Evolutionary conservation across 1,140 invertebrate species (phyloP), one percentile per base, ranked within the genome.

Genomic region (Anadara kagoshimensis): DNA sequence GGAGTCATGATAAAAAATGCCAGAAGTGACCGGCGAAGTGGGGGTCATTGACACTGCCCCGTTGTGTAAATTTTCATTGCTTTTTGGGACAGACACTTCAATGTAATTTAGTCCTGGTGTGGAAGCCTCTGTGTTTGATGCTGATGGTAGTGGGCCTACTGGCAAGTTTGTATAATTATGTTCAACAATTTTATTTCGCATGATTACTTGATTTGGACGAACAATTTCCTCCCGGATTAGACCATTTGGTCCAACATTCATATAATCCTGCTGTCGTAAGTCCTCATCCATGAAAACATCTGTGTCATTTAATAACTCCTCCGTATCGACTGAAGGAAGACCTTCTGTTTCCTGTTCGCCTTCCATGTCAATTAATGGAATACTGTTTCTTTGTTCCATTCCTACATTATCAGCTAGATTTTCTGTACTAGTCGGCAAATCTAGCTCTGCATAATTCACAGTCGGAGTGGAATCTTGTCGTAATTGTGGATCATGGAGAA

Each of bases 391-490:
- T 14, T 18, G 57, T 59, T 70, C 53, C 22, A 47, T 61, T 36
- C 56, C 66, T 29, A 47, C 18, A 20, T 26, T 26, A 44, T 79
- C 78, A 44, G 71, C 73, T 66, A 83, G 69, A 73, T 78, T 82
- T 44, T 78, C 78, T 18, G 67, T 71, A 58, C 75, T 75, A 24
- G 77, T 69, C 18, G 83, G 79, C 47, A 85, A 75, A 66, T 81
- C 82, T 43, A 82, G 58, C 44, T 79, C 80, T 26, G 80, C 80
- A 71, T 85, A 85, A 63, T 83, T 83, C 49, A 85, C 75, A 63
- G 75, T 61, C 44, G 66, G 68, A 20, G 67, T 54, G 20, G 44
- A 62, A 24, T 58, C 58, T 41, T 69, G 45, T 26, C 67, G 54
- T 12, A 56, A 22, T 20, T 54, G 47, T 44, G 76, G 72, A 69